Percentiles rank a stretch among this genome's conserved stretches.
Evolutionary conservation across 2,797 vertebrate species (phyloP).

Genomic region (Ibycter americanus): DNA sequence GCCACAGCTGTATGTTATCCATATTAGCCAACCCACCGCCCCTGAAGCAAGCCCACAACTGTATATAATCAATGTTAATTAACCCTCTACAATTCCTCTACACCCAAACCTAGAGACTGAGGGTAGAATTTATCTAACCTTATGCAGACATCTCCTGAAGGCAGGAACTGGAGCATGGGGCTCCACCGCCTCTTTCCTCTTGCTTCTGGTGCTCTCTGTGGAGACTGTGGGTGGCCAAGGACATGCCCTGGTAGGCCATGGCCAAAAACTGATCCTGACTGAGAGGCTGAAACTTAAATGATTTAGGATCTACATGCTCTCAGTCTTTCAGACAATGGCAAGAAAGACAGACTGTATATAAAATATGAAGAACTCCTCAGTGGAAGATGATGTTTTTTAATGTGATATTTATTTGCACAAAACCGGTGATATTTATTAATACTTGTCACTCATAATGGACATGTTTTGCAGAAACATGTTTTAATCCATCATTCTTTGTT

Average conservation of each 20-base stretch:
- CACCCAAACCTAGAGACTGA: too few relatives aligned
- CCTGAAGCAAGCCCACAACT: too few relatives aligned
- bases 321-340: not conserved
- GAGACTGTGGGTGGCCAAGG: not conserved
- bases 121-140: rapidly evolving
- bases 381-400: not conserved
- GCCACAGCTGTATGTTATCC: too few relatives aligned
- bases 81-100: too few relatives aligned
- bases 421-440: not conserved
- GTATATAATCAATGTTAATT: too few relatives aligned
- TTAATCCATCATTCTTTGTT: not conserved
- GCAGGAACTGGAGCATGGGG: not conserved
- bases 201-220: not conserved
- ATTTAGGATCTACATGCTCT: not conserved
- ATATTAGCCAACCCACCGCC: too few relatives aligned
- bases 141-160: not conserved
- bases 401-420: not conserved
- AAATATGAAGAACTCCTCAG: not conserved
- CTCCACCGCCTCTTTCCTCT: not conserved
- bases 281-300: not conserved
- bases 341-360: not conserved
- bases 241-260: rapidly evolving
- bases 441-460: not conserved
- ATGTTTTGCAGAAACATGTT: not conserved
- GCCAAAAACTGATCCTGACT: not conserved